phyloP scores from a whole-genome alignment of 2,888 invertebrate genomes.

The Lordiphosa fenestrarum region DNA sequence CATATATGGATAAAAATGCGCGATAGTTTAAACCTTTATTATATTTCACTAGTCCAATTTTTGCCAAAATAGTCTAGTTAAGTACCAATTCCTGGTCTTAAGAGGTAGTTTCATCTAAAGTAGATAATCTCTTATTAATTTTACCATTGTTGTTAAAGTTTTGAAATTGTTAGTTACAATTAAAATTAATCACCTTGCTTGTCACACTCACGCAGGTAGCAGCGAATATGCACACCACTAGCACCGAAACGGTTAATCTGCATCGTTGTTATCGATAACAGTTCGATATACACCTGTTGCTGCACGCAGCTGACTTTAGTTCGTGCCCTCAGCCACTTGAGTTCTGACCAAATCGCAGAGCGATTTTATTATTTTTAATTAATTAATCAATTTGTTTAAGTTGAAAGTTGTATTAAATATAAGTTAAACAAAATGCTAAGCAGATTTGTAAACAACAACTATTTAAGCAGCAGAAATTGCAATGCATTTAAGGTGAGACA shows the following conservation, averaged over 20 bases:
- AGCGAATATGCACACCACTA: background rate
- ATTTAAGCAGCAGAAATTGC: conserved; percentile 31
- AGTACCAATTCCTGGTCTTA: too few species aligned
- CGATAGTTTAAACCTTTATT: too few species aligned
- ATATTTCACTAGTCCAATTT: too few species aligned
- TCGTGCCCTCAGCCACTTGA: conserved; percentile 6
- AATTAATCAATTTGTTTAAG: conserved; percentile 12
- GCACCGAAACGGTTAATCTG: background rate
- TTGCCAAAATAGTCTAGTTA: too few species aligned
- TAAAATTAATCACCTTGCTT: too few species aligned
- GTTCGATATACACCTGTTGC: conserved; percentile 22
- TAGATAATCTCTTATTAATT: too few species aligned
- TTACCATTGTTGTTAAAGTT: too few species aligned
- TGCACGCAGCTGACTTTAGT: conserved; percentile 15
- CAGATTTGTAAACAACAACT: conserved; percentile 42
- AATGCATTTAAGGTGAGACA: conserved; percentile 61
- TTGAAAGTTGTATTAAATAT: conserved; percentile 5
- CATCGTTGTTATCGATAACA: conserved; percentile 7
- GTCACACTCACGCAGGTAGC: too few species aligned
- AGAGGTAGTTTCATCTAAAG: too few species aligned
- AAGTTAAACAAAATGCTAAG: conserved; percentile 41
- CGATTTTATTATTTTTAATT: conserved; percentile 16
- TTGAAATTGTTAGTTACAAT: too few species aligned
- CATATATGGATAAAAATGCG: too few species aligned
- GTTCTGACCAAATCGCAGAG: conserved; percentile 2